Evolutionary conservation across 2,113 vertebrate genomes (phyloP).

Genomic region (Gadus macrocephalus): DNA sequence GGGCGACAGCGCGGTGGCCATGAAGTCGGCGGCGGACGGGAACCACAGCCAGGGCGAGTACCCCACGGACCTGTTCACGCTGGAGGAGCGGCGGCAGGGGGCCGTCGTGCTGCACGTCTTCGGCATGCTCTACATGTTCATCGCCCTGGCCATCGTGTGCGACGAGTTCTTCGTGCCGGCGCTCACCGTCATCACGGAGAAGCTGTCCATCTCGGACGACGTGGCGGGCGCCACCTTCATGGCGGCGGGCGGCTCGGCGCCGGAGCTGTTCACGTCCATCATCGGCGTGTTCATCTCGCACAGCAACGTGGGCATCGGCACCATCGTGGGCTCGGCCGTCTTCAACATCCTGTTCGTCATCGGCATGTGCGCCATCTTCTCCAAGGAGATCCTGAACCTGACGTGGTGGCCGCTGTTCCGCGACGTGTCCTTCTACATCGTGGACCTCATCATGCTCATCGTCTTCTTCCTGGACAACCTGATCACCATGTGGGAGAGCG

Average conservation of each 20-base stretch:
- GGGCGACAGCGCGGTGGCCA: constrained; percentile 63
- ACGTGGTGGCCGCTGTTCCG: constrained; percentile 99
- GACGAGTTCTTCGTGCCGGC: constrained; percentile 99
- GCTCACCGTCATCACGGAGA: constrained; percentile 95
- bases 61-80: constrained; percentile 83
- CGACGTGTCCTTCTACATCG: constrained; percentile 94
- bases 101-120: constrained; percentile 89
- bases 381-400: constrained; percentile 92
- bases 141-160: constrained; percentile 95
- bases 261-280: constrained; percentile 97
- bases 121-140: constrained; percentile 99
- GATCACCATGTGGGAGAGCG: constrained; percentile 92
- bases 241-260: constrained; percentile 96
- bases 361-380: constrained; percentile 98
- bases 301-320: too few relatives aligned
- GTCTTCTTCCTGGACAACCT: constrained; percentile 96
- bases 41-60: constrained; percentile 83
- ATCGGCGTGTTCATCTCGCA: constrained; percentile 96
- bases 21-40: constrained; percentile 58
- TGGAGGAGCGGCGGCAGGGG: constrained; percentile 81
- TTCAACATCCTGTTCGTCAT: constrained; percentile 86
- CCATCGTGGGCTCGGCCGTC: too few relatives aligned
- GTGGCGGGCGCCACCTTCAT: constrained; percentile 97
- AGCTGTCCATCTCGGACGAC: constrained; percentile 91
- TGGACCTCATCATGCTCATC: constrained; percentile 95